Evolutionary conservation across 2,113 vertebrate species (phyloP), one percentile per base, ranked within the genome.

Genomic region (Myanophis thanlyinensis): DNA sequence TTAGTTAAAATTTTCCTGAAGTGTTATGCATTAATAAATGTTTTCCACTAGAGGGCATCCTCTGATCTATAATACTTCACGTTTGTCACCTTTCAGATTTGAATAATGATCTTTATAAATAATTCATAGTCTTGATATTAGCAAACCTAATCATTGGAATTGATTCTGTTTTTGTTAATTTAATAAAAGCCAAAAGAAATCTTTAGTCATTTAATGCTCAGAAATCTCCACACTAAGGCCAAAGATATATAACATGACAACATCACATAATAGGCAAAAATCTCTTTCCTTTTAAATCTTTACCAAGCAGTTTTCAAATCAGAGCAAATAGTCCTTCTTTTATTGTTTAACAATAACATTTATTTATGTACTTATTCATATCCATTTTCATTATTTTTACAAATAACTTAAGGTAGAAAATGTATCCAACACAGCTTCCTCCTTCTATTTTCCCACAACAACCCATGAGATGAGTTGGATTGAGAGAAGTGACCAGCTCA

Each of bases 21-120:
- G 5, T 54, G 54, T 86, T 95, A 89, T 96, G 89, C 54, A 88
- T 5, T 91, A 95, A 46, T 30, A 0, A 0, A 1, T 0, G 5
- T 62, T 59, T 89, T 62, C 96, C 96, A 95, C 94, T 90, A 97
- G 96, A 96, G 97, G 0, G 95, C 95, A 89, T 84, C 92, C 93
- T 40, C 0, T 80, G 93, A 93, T 91, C 91, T 95, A 51, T 87
- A 8, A 46, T 87, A 51, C 8, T 18, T 9, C n/a, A 5, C 2
- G 51, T 15, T 30, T 2, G 27, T 67, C 73, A 1, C 48, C 87
- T 73, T 84, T 40, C 3, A 44, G 0, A 0, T 47, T 86, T 85
- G 12, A 67, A 25, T 13, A 23, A 40, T 52, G 88, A 54, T 48
- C 90, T 93, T 94, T 48, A 93, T 84, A 95, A 95, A 91, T 92